Evolutionary conservation across 2,888 invertebrate genomes (phyloP).

Genomic region (Xestoiulus laeticollis): DNA sequence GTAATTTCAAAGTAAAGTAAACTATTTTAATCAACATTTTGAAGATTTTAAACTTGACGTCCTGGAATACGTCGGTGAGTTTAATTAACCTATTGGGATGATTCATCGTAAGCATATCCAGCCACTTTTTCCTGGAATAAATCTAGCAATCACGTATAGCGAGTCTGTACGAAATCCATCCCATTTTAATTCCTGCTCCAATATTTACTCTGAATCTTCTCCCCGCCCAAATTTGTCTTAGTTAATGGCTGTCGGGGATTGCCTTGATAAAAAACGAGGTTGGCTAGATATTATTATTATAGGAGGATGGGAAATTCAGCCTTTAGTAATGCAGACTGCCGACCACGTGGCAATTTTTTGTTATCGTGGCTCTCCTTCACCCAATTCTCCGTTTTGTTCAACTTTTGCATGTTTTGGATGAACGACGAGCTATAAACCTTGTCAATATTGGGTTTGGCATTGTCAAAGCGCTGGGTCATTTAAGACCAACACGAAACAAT

Average conservation of each 20-base stretch:
- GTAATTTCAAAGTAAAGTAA: too few relatives aligned
- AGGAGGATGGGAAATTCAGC: background rate
- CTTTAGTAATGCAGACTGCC: background rate
- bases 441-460: conserved; percentile 1
- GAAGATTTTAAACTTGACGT: too few relatives aligned
- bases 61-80: background rate
- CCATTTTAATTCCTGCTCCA: conserved; percentile 33
- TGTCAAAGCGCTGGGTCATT: background rate
- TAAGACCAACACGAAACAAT: background rate
- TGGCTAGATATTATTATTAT: background rate
- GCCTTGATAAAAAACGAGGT: conserved; percentile 9
- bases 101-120: background rate
- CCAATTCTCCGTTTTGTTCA: background rate
- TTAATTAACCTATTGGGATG: background rate
- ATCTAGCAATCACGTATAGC: background rate
- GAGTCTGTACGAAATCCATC: background rate
- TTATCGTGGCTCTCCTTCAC: conserved; percentile 9
- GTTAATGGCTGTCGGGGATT: conserved; percentile 46
- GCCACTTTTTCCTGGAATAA: background rate
- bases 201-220: conserved; percentile 36
- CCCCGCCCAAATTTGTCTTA: conserved; percentile 49
- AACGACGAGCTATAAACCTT: conserved; percentile 1
- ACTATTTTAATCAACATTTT: too few relatives aligned
- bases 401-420: background rate
- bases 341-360: background rate